Evolutionary conservation across 1,140 invertebrate species (phyloP), one percentile per base, ranked within the genome.

Genomic region (Galendromus occidentalis): DNA sequence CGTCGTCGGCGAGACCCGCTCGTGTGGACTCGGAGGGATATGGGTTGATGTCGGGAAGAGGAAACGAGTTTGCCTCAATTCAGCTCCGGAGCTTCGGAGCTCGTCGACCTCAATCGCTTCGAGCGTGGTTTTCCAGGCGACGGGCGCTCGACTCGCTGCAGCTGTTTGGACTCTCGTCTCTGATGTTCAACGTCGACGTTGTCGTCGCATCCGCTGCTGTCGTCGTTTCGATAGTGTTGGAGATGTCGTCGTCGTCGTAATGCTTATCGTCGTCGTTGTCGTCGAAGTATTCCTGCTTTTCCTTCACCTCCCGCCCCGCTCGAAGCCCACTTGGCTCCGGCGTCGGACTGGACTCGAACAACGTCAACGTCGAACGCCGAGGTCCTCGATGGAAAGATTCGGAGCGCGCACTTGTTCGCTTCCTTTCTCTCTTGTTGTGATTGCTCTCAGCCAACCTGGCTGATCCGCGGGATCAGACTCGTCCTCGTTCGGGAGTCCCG

Each of bases 401-500:
- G 33, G 33, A 39, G 33, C 33, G 33, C 33, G 33, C 33, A 39
- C 33, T 39, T 39, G 33, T 39, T 39, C 33, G 33, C 33, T 39
- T 39, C 33, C 33, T 39, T 39, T 39, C 33, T 39, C 33, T 39
- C 33, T 39, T 39, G 33, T 39, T 39, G 33, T 39, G 33, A 39
- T 39, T 39, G 33, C 33, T 39, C 9, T 39, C 9, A 9, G 33
- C 33, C 33, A 39, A 39, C 33, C 33, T 39, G 33, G 9, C 51
- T 59, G 51, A 59, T 59, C 51, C 25, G 33, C 51, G 51, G 51
- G 51, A 59, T 59, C 51, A 59, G 25, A 29, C 51, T 59, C 51
- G 51, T 59, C 51, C 25, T 22, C 51, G n/a, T 59, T 22, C 51
- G 51, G 51, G 51, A 22, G 51, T 59, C 51, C 51, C 5, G 51